Percentiles rank a stretch among this genome's conserved stretches.
These are phyloP conservation scores for Pristionchus pacificus DNA, from an alignment of 1,140 invertebrate species.

Conservation along the genomic window DNA sequence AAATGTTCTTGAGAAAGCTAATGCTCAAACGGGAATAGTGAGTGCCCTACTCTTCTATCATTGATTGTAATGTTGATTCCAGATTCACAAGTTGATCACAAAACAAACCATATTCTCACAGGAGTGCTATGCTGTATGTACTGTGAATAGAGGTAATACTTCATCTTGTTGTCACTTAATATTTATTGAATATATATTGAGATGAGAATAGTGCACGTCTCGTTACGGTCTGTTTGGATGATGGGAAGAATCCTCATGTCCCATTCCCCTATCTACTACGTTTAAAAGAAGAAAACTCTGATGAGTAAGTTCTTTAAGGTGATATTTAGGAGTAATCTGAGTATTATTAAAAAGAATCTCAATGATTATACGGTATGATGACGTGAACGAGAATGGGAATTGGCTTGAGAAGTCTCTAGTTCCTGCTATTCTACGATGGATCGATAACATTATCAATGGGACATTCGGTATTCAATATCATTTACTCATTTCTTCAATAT, in stretches of 20 bases:
- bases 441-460: not conserved
- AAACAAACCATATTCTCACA: not conserved
- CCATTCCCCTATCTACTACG: conserved; percentile 9
- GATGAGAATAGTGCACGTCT: conserved; percentile 1
- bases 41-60: too few species aligned
- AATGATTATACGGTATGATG: not conserved
- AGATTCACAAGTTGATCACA: not conserved
- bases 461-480: too few species aligned
- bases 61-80: not conserved
- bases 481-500: not conserved
- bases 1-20: not conserved
- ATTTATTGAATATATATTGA: not conserved
- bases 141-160: not conserved
- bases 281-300: not conserved
- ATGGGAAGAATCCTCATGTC: conserved; percentile 12
- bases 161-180: not conserved
- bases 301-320: not conserved
- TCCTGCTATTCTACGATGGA: not conserved
- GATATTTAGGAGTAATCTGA: too few species aligned
- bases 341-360: too few species aligned
- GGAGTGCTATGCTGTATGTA: not conserved
- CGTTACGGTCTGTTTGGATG: conserved; percentile 10
- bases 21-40: not conserved
- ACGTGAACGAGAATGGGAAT: not conserved
- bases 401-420: not conserved